phyloP scores from a whole-genome alignment of 2,113 vertebrate species.

The Tretioscincus oriximinensis region DNA sequence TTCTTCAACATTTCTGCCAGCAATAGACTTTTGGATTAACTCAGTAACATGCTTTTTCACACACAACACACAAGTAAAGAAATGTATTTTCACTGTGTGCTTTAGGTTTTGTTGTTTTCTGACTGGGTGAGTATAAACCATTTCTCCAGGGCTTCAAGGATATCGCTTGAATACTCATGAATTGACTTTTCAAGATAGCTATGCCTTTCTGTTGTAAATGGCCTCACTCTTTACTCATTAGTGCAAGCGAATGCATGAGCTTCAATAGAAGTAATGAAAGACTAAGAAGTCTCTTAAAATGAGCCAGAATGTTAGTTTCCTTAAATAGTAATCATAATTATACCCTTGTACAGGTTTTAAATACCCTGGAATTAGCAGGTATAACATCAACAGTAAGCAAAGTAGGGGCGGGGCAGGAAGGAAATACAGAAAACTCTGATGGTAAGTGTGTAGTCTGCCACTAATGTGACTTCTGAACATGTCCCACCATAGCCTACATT shows the following conservation, averaged over 20 bases:
- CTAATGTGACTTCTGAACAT: too few relatives aligned
- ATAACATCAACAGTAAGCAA: not conserved
- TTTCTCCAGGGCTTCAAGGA: conserved; percentile 37
- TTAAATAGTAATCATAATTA: not conserved
- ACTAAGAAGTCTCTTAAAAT: not conserved
- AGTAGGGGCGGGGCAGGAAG: too few relatives aligned
- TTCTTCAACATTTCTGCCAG: too few relatives aligned
- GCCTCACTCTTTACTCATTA: not conserved
- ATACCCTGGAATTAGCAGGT: not conserved
- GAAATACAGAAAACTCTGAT: too few relatives aligned
- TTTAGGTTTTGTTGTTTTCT: not conserved
- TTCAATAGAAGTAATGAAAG: not conserved
- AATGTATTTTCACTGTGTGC: too few relatives aligned
- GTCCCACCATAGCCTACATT: too few relatives aligned
- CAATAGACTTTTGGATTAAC: too few relatives aligned
- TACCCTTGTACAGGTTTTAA: not conserved
- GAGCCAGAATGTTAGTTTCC: not conserved
- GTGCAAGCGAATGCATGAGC: too few relatives aligned
- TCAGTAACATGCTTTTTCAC: too few relatives aligned
- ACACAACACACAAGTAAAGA: too few relatives aligned
- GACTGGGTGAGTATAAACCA: not conserved
- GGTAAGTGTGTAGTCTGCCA: too few relatives aligned
- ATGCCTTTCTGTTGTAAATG: not conserved
- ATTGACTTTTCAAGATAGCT: conserved; percentile 23
- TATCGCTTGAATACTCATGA: conserved; percentile 28